Percentiles rank a stretch among this genome's conserved stretches.
Evolutionary conservation across 2,888 invertebrate genomes (phyloP).

Genomic region (Itoplectis maculator): DNA sequence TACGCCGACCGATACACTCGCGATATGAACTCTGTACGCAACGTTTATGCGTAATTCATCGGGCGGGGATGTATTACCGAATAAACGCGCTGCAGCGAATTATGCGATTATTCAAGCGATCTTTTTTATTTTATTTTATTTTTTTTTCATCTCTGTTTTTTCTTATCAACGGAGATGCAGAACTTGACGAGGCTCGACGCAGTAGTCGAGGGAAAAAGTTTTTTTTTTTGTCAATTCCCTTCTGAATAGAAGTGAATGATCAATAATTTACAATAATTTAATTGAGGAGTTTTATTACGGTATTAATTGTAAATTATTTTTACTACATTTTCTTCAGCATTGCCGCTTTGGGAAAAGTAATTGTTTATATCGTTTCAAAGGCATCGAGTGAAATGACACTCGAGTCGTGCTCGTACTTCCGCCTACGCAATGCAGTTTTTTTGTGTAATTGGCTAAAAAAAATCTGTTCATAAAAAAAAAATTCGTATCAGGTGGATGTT

Average conservation of each 20-base stretch:
- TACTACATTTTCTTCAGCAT: too few species aligned
- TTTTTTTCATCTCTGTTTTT: not conserved
- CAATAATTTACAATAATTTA: not conserved
- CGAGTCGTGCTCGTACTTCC: not conserved
- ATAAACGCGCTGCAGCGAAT: slow-evolving; percentile 26
- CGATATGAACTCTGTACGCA: slow-evolving; percentile 38
- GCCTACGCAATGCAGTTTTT: not conserved
- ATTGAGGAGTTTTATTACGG: not conserved
- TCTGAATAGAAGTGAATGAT: not conserved
- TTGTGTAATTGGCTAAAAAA: not conserved
- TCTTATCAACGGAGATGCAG: too few species aligned
- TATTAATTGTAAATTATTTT: too few species aligned
- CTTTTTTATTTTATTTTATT: not conserved
- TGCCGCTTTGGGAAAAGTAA: too few species aligned
- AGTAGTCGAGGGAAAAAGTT: not conserved
- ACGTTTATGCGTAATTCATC: slow-evolving; percentile 55
- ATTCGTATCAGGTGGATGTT: not conserved
- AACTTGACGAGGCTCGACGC: too few species aligned
- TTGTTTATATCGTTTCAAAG: too few species aligned
- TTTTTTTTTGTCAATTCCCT: not conserved
- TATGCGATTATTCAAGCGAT: not conserved
- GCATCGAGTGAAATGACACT: not conserved
- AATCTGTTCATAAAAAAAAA: not conserved
- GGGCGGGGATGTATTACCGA: slow-evolving; percentile 44
- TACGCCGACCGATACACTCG: slow-evolving; percentile 57